phyloP scores from a whole-genome alignment of 2,888 invertebrate species.

The Adela reaumurella region DNA sequence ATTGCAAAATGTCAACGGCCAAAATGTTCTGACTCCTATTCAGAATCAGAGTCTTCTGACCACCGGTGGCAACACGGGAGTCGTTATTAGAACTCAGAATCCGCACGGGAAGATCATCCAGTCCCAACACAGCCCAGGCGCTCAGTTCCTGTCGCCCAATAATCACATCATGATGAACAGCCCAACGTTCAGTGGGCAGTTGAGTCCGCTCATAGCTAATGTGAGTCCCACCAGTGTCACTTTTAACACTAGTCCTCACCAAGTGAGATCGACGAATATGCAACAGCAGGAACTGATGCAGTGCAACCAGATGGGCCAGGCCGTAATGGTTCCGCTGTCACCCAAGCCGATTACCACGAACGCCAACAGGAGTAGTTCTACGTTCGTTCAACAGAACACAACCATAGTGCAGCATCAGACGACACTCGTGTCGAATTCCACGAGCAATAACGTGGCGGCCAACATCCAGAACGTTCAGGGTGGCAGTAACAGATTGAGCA shows the following conservation, averaged over 20 bases:
- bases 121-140: slow-evolving; percentile 63
- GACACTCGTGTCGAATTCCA: slow-evolving; percentile 70
- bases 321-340: slow-evolving; percentile 67
- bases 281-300: slow-evolving; percentile 71
- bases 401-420: slow-evolving; percentile 82
- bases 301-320: slow-evolving; percentile 66
- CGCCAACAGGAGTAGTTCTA: slow-evolving; percentile 61
- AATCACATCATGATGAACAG: slow-evolving; percentile 75
- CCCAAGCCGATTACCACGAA: slow-evolving; percentile 55
- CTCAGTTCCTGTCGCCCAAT: slow-evolving; percentile 72
- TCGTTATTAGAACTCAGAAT: slow-evolving; percentile 74
- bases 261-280: slow-evolving; percentile 48
- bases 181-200: slow-evolving; percentile 67
- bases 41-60: slow-evolving; percentile 64
- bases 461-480: slow-evolving; percentile 18
- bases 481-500: slow-evolving; percentile 44
- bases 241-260: slow-evolving; percentile 54
- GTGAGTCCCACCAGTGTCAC: slow-evolving; percentile 68
- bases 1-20: slow-evolving; percentile 76
- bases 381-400: slow-evolving; percentile 81
- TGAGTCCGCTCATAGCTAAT: slow-evolving; percentile 75
- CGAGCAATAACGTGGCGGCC: slow-evolving; percentile 30
- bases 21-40: slow-evolving; percentile 71
- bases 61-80: slow-evolving; percentile 66
- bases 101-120: slow-evolving; percentile 68